Evolutionary conservation across 2,797 vertebrate genomes (phyloP), one percentile per base, ranked within the genome.

Genomic region (Mormyrops boulengeri): DNA sequence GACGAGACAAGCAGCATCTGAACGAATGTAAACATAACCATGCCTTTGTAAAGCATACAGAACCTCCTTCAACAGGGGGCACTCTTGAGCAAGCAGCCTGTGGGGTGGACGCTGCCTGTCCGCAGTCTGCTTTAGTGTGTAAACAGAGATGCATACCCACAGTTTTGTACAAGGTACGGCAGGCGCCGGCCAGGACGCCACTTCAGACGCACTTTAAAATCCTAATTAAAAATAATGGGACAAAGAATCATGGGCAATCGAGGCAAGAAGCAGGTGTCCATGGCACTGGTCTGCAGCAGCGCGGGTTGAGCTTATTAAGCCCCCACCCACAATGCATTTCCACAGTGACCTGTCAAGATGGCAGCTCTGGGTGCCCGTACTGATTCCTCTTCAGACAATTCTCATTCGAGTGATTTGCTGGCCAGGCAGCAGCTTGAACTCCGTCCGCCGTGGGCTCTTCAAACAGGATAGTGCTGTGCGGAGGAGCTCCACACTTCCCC

Each of bases 1-100:
- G 85, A 26, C 34, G 9, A 17, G 50, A 50, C 2, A 91, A 93
- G 90, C 93, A 93, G 94, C 92, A 89, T 12, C 82, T 89, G 17
- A 90, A 92, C 53, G 92, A 57, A 69, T 88, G 91, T 89, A 89
- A 91, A 90, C 89, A 86, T 17, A 84, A 84, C 69, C 69, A 41
- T 12, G 69, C 69, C 30, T 77, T 14, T 5, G 69, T 77, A 34
- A 77, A 41, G 34, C 34, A 41, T 41, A 77, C 69, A 49, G 80
- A 49, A 3, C n/a, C 8, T 41, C 80, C 44, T 84, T 84, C 44
- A 84, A n/a, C 49, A 26, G 19, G 44, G 41, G 38, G 80, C 44
- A 3, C 30, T 44, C 19, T 19, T 82, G 41, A 82, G 41, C 41
- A n/a, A 47, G 77, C 44, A 47, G 17, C 80, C 80, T 84, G 44